Conservation (phyloP, 2,888 invertebrate species). For the Thecophora atra region DNA sequence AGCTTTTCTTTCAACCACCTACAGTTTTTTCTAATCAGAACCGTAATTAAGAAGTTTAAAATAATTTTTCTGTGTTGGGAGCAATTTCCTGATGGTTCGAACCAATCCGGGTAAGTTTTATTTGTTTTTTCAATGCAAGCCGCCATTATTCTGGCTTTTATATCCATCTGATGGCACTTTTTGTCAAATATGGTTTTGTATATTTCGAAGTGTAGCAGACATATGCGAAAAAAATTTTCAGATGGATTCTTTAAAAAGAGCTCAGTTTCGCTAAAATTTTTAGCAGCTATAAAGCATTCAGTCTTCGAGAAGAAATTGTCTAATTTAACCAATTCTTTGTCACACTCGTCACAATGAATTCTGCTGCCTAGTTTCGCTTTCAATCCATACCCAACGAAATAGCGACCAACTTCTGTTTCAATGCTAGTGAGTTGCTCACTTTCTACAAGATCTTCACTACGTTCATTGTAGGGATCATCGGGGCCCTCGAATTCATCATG, state of each 20-base stretch:
- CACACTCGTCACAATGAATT: background rate
- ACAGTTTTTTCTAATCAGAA: no score
- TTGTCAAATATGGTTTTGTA: background rate
- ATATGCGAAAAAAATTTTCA: background rate
- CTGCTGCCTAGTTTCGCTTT: background rate
- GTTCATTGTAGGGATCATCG: no score
- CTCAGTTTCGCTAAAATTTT: background rate
- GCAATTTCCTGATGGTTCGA: no score
- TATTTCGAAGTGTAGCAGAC: background rate
- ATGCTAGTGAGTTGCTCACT: background rate
- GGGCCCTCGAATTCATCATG: background rate
- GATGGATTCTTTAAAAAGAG: background rate
- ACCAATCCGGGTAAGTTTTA: no score
- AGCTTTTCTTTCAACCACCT: no score
- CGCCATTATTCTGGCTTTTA: background rate
- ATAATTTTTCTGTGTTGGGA: no score
- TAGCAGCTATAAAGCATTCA: background rate
- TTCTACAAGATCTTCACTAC: background rate
- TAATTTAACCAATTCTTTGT: background rate
- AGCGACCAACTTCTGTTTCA: background rate
- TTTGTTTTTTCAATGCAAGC: no score
- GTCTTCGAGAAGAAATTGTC: background rate
- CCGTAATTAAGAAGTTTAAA: no score
- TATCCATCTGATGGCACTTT: background rate
- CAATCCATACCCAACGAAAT: constrained; percentile 2